Evolutionary conservation across 1,140 invertebrate species (phyloP).

Genomic region (Trichonephila clavata): DNA sequence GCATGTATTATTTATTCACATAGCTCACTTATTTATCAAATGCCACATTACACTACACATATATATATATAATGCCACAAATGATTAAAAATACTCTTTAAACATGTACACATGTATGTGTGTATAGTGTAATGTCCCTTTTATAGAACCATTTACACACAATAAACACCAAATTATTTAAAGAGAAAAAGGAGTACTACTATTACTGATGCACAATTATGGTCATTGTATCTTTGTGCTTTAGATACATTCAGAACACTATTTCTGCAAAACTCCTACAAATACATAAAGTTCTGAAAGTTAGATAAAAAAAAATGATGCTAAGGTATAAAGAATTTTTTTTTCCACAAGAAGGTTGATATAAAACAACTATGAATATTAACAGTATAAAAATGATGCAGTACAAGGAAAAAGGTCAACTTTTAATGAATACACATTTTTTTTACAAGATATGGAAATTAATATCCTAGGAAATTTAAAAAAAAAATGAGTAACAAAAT

Average conservation of each 20-base stretch:
- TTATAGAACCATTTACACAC: background rate
- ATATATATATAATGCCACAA: background rate
- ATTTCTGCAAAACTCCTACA: no score
- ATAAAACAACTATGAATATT: no score
- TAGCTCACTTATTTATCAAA: background rate
- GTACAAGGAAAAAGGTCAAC: no score
- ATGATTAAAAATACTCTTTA: background rate
- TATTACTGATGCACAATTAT: background rate
- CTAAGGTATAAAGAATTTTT: no score
- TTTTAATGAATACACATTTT: no score
- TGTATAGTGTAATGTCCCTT: background rate
- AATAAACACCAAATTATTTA: background rate
- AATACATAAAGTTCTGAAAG: no score
- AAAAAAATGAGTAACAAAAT: no score
- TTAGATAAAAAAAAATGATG: no score
- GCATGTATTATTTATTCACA: background rate
- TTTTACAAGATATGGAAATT: no score
- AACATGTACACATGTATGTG: conserved; percentile 1
- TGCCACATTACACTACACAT: background rate
- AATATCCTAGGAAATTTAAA: no score
- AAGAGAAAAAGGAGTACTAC: background rate
- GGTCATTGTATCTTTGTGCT: background rate
- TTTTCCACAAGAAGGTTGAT: no score
- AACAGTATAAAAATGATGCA: no score
- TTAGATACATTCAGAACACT: background rate